Conservation (phyloP, 1,140 invertebrate genomes). For the Berghia stephanieae region DNA sequence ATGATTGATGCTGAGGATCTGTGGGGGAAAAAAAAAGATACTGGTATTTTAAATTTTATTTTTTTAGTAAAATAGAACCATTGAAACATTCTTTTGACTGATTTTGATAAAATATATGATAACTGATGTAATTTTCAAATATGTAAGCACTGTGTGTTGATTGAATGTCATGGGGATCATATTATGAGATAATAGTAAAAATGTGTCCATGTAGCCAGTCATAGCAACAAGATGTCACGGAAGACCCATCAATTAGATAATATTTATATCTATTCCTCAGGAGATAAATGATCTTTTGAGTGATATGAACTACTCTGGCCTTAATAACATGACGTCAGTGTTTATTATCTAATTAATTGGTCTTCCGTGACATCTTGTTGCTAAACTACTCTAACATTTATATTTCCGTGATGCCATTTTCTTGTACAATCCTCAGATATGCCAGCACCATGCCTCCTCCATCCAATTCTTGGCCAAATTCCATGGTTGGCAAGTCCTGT, state of each 20-base stretch:
- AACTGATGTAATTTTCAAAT: too few species aligned
- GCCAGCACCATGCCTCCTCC: slow-evolving; percentile 90
- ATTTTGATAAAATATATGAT: too few species aligned
- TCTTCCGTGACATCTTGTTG: not conserved
- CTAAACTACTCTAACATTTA: not conserved
- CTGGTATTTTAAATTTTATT: too few species aligned
- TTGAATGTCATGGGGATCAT: too few species aligned
- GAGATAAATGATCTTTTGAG: not conserved
- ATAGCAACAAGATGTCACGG: too few species aligned
- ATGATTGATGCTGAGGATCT: too few species aligned
- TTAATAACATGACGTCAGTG: not conserved
- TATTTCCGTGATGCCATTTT: not conserved
- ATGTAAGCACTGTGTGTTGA: too few species aligned
- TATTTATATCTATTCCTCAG: not conserved
- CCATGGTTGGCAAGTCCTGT: slow-evolving; percentile 92
- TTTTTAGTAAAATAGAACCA: too few species aligned
- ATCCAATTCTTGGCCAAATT: slow-evolving; percentile 87
- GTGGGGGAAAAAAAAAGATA: too few species aligned
- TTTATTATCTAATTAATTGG: not conserved
- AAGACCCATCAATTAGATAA: not conserved
- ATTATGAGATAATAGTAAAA: too few species aligned
- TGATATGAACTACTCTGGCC: not conserved
- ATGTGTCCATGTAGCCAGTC: too few species aligned
- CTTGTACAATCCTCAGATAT: slow-evolving; percentile 71
- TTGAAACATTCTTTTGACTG: too few species aligned